These are phyloP conservation scores for Falcunculus frontatus DNA, from an alignment of 2,113 vertebrate species.

Conservation along the genomic window DNA sequence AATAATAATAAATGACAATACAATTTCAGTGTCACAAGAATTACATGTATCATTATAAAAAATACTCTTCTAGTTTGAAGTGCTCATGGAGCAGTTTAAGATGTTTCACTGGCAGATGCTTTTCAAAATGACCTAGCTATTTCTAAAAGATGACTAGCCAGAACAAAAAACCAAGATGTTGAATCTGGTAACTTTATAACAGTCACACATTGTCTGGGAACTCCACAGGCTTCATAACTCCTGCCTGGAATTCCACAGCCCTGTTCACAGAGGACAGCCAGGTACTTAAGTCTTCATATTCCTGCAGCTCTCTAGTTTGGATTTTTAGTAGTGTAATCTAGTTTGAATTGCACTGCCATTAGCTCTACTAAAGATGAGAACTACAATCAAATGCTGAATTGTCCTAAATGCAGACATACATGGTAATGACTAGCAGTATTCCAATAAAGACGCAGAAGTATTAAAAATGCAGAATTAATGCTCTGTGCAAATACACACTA, in stretches of 20 bases:
- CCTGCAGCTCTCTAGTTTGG: not conserved
- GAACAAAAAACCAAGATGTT: not conserved
- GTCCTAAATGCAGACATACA: not conserved
- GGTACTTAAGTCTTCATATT: not conserved
- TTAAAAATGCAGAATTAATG: not conserved
- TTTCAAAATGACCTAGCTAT: not conserved
- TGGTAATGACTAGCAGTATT: not conserved
- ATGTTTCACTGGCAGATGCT: not conserved
- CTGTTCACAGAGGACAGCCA: not conserved
- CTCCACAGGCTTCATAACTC: not conserved
- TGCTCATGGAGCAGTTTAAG: not conserved
- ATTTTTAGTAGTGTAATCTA: not conserved
- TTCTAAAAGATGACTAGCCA: not conserved
- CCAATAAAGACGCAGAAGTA: not conserved
- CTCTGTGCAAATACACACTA: not conserved
- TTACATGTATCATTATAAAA: not conserved
- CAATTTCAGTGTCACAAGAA: not conserved
- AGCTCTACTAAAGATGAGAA: not conserved
- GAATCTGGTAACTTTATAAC: not conserved
- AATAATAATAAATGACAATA: conserved; percentile 26
- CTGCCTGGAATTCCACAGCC: not conserved
- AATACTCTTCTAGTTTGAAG: not conserved
- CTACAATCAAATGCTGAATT: not conserved
- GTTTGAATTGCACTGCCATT: not conserved
- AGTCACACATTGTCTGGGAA: not conserved